Evolutionary conservation across 2,113 vertebrate species (phyloP).

Genomic region (Dasyprocta punctata): DNA sequence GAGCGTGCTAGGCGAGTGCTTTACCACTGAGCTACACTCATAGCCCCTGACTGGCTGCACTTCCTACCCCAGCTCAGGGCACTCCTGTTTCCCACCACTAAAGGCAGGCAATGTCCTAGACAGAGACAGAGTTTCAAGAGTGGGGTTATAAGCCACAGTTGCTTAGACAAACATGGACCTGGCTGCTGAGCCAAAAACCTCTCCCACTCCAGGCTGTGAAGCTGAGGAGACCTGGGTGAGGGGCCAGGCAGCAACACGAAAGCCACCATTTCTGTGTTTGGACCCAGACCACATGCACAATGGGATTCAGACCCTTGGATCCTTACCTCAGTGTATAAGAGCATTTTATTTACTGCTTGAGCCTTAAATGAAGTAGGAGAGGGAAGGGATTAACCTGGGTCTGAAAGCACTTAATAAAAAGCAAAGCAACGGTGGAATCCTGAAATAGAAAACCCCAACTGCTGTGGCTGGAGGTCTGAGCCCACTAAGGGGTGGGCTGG

Average conservation of each 20-base stretch:
- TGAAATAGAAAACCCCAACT: conserved; percentile 31
- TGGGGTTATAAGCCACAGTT: neutral
- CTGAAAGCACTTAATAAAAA: conserved; percentile 20
- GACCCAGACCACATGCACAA: neutral
- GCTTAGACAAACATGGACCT: neutral
- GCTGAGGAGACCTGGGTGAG: neutral
- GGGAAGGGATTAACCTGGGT: neutral
- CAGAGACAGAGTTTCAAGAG: neutral
- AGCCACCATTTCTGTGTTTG: neutral
- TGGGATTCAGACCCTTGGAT: neutral
- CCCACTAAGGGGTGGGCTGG: neutral
- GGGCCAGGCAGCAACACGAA: neutral
- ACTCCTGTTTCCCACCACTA: neutral
- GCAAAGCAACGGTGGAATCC: neutral
- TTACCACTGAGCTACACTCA: neutral
- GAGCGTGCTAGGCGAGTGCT: neutral
- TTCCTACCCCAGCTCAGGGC: neutral
- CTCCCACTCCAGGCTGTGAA: neutral
- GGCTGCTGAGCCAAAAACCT: neutral
- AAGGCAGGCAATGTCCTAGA: neutral
- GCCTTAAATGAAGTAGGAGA: neutral
- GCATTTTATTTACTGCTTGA: conserved; percentile 3
- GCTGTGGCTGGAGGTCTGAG: neutral
- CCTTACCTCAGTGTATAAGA: neutral
- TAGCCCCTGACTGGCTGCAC: neutral